Base-by-base conservation (phyloP, 2,797 vertebrate species). In the Hylomyscus alleni region DNA sequence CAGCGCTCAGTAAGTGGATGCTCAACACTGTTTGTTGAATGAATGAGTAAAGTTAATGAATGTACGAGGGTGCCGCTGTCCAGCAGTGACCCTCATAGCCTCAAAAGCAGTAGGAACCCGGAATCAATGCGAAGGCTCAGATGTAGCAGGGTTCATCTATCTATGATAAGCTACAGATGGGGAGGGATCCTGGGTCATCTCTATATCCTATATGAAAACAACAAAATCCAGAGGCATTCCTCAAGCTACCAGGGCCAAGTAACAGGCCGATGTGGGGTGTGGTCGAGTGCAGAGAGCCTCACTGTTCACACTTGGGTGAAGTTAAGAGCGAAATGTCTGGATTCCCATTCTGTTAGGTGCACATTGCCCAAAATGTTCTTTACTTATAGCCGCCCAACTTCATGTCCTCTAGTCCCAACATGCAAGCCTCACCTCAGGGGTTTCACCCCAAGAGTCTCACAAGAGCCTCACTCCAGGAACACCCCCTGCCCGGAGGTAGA, bases 261-360 rank as follows among this genome's bases (percentile, higher is more conserved):
- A 8, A 40, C 3, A 31, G 0, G 15, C 22, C n/a, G 19, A 9
- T 5, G 15, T 17, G 17, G 65, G 13, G 12, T 14, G 17, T 29
- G 44, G 6, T 0, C 1, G 24, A 8, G 5, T 17, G 47, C 3
- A n/a, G 4, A n/a, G 3, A 15, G 12, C 4, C n/a, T 8, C 2
- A 12, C 11, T 1, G 19, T 7, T 58, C 40, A 34, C 26, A 2
- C 31, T 52, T 13, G 17, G 10, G 26, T 26, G 34, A 60, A 29
- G 1, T 2, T 4, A 24, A 40, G 0, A 24, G 8, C 0, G 10
- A n/a, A 31, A 31, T 19, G 52, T 58, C 86, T 58, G 65, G 26
- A 11, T 26, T 80, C 80, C 0, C 5, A n/a, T 22, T 87, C 50
- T 10, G 50, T 15, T 2, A 0, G 44, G 54, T 2, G 0, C 0